phyloP scores from a whole-genome alignment of 1,140 invertebrate genomes.

The Psilanteris sp. region DNA sequence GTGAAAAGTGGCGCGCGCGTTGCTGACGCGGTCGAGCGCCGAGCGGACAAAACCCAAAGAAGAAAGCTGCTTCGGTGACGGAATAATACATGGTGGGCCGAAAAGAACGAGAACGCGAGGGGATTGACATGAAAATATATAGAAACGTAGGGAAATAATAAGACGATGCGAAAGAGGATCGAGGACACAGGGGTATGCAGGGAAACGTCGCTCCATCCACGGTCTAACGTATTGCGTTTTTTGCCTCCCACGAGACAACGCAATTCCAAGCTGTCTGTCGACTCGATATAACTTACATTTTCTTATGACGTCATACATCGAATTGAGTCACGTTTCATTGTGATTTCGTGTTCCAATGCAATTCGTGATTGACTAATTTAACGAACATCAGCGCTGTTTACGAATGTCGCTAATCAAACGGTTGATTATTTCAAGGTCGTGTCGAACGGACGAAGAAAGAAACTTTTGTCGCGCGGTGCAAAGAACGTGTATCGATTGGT shows the following conservation, averaged over 20 bases:
- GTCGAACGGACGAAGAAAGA: too few species aligned
- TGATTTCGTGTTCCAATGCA: conserved; percentile 61
- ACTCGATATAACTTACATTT: conserved; percentile 69
- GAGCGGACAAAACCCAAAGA: conserved; percentile 59
- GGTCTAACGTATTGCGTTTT: conserved; percentile 55
- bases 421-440: too few species aligned
- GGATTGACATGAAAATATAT: conserved; percentile 66
- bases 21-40: conserved; percentile 50
- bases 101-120: conserved; percentile 45
- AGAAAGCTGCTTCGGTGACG: conserved; percentile 44
- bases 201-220: conserved; percentile 48
- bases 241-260: conserved; percentile 65
- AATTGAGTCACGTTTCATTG: conserved; percentile 67
- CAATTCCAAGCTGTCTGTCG: conserved; percentile 69
- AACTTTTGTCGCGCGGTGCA: too few species aligned
- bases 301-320: conserved; percentile 66
- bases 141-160: conserved; percentile 62
- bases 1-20: conserved; percentile 34
- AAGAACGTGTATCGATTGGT: too few species aligned
- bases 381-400: too few species aligned
- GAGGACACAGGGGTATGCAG: conserved; percentile 49
- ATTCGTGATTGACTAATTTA: too few species aligned
- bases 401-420: conserved; percentile 25
- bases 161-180: conserved; percentile 53
- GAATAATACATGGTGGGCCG: conserved; percentile 56